These are phyloP conservation scores for Enoplosus armatus DNA, from an alignment of 2,797 vertebrate genomes.

Conservation along the genomic window DNA sequence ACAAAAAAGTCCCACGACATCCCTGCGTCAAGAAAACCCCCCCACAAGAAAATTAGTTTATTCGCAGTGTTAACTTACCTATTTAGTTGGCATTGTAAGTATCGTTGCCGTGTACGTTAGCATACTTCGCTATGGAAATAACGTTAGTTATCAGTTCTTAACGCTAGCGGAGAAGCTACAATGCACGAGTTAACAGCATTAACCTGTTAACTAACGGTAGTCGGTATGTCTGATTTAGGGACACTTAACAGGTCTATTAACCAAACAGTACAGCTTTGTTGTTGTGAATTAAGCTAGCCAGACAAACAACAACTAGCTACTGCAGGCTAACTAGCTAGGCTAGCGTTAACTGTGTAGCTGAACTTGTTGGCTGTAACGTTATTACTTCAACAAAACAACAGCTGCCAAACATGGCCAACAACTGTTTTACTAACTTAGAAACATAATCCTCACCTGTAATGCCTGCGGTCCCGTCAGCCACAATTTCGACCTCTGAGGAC, in stretches of 20 bases:
- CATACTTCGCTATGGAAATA: neutral
- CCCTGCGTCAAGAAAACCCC: constrained; percentile 39
- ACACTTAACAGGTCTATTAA: neutral
- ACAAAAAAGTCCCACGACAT: constrained; percentile 91
- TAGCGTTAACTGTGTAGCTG: neutral
- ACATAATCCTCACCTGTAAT: constrained; percentile 41
- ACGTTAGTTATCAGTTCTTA: neutral
- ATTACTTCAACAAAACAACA: accelerated
- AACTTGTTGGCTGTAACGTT: neutral
- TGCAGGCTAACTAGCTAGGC: constrained; percentile 28
- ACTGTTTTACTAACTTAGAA: accelerated
- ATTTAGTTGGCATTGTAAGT: neutral
- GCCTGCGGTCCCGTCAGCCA: neutral
- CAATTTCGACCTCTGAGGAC: neutral
- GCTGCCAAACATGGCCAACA: accelerated
- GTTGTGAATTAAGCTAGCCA: neutral
- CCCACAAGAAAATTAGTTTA: neutral
- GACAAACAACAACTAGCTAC: neutral
- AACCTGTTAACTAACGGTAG: neutral
- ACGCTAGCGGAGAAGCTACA: neutral
- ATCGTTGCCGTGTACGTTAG: too few relatives aligned
- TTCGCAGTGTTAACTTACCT: neutral
- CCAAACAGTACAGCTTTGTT: neutral
- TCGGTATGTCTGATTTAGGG: accelerated
- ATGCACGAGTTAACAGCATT: neutral